Evolutionary conservation across 2,797 vertebrate genomes (phyloP).

Genomic region (Gambusia yucatana): DNA sequence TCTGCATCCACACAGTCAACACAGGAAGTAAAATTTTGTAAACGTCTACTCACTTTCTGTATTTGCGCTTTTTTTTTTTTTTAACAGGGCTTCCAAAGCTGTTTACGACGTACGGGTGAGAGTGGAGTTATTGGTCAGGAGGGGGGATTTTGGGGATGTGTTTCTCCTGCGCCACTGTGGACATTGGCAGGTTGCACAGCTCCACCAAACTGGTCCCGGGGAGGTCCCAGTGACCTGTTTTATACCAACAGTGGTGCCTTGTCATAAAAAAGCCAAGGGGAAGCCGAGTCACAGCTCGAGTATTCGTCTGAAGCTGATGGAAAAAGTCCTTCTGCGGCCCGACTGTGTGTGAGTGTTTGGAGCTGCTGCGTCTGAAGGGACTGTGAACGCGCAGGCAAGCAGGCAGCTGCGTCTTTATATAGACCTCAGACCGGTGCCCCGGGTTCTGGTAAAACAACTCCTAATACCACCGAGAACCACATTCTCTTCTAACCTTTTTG

Average conservation of each 20-base stretch:
- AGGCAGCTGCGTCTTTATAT: conserved; percentile 58
- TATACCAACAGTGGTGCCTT: conserved; percentile 81
- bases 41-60: conserved; percentile 77
- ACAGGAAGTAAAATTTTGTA: conserved; percentile 80
- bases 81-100: conserved; percentile 82
- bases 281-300: conserved; percentile 77
- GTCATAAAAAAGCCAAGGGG: conserved; percentile 70
- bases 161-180: conserved; percentile 63
- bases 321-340: conserved; percentile 69
- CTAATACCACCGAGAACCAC: conserved; percentile 53
- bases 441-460: conserved; percentile 71
- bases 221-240: conserved; percentile 87
- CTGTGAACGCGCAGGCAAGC: conserved; percentile 58
- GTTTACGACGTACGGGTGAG: conserved; percentile 78
- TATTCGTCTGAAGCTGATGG: conserved; percentile 77
- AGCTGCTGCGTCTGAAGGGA: conserved; percentile 64
- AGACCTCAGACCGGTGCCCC: conserved; percentile 58
- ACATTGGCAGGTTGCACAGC: conserved; percentile 71
- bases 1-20: conserved; percentile 65
- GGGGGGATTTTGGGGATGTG: conserved; percentile 37
- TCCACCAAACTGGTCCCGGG: conserved; percentile 70
- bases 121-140: conserved; percentile 76
- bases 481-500: conserved; percentile 62
- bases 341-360: conserved; percentile 56
- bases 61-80: conserved; percentile 60